Base-by-base conservation (phyloP, 2,888 invertebrate species). In the Hartigia nigra region DNA sequence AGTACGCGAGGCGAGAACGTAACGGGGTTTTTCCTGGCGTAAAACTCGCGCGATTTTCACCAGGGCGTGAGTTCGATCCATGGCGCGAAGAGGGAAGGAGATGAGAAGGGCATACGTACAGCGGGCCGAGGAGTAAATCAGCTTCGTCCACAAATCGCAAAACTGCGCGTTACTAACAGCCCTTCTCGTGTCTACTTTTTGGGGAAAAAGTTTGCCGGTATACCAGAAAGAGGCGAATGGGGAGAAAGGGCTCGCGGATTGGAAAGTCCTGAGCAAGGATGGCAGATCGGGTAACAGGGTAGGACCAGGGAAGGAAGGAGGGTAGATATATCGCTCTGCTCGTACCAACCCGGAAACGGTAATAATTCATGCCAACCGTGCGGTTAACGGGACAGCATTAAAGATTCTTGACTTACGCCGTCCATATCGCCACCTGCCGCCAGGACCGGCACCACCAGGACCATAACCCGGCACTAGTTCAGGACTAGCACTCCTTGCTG, bases 371-470 rank as follows among this genome's bases (percentile, higher is more conserved):
- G 85, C 81, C 82, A 78, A 80, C 85, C 84, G 81, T 82, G 82
- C 81, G 82, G 80, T 82, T 87, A 88, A 87, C 87, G 86, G 87
- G 85, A 86, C 83, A 79, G 85, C 86, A 87, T 87, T 88, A 86
- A 88, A 86, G 88, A 88, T 88, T 87, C 85, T 82, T 82, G 83
- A 86, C 85, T 87, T 85, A 85, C 85, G 81, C 81, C 83, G 82
- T 83, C 84, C 77, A 82, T 80, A 79, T 81, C 74, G 79, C 76
- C 77, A 80, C 79, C 81, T 82, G 82, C 78, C 81, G 75, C 72
- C 55, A 55, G 55, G 23, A 55, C 23, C 55, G 55, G 55, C 55
- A 55, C 55, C 55, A 55, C 55, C 55, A 9, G 55, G 55, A 55
- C 55, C 23, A 23, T 23, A 1, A 1, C 14, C 55, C 55, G 0